These are phyloP conservation scores for Cydia fagiglandana DNA, from an alignment of 1,140 invertebrate species.

Conservation along the genomic window DNA sequence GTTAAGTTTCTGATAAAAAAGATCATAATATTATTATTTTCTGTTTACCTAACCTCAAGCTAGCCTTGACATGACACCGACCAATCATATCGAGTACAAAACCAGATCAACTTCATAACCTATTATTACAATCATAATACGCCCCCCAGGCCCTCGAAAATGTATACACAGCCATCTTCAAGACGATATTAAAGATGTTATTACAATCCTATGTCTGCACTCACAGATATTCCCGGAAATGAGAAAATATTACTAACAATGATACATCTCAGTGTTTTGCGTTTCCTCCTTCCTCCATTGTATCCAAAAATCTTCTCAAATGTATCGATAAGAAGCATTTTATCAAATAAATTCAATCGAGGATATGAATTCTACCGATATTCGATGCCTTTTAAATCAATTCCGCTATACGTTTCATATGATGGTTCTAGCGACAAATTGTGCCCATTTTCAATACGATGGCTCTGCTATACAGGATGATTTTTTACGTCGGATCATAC, in stretches of 20 bases:
- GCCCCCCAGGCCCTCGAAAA: slow-evolving; percentile 49
- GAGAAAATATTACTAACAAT: slow-evolving; percentile 40
- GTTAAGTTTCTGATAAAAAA: too few relatives aligned
- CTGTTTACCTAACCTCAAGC: too few relatives aligned
- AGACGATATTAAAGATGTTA: slow-evolving; percentile 63
- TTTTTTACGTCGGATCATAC: too few relatives aligned
- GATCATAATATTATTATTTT: too few relatives aligned
- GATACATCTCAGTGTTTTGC: slow-evolving; percentile 31
- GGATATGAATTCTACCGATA: slow-evolving; percentile 33
- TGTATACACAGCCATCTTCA: slow-evolving; percentile 52
- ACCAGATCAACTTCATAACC: not conserved
- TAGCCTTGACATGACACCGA: too few relatives aligned
- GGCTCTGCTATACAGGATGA: slow-evolving; percentile 31
- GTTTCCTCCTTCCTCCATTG: slow-evolving; percentile 26
- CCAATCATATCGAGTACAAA: too few relatives aligned
- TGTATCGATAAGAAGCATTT: slow-evolving; percentile 36
- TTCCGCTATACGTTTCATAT: slow-evolving; percentile 12
- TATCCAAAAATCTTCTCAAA: slow-evolving; percentile 30
- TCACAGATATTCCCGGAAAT: slow-evolving; percentile 35
- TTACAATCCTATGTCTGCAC: slow-evolving; percentile 49
- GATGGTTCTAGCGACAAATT: slow-evolving; percentile 39
- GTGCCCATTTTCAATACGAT: slow-evolving; percentile 34
- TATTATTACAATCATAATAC: slow-evolving; percentile 41
- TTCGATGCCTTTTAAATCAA: slow-evolving; percentile 27
- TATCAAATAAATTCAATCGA: slow-evolving; percentile 37